Base-by-base conservation (phyloP, 2,888 invertebrate genomes). In the Aporophyla lueneburgensis region DNA sequence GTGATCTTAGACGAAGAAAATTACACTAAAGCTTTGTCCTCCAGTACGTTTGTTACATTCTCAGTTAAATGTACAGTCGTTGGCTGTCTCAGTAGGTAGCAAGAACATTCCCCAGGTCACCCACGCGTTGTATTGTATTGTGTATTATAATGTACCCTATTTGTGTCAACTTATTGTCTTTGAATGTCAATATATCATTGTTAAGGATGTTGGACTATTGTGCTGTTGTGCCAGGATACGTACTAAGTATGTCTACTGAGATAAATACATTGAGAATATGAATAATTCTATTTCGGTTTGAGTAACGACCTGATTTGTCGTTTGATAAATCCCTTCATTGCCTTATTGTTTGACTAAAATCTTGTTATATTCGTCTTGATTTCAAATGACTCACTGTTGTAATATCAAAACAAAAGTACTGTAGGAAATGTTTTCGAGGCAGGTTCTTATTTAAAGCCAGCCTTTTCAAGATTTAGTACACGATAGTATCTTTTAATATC, bases 111-210 rank as follows among this genome's bases (percentile, higher is more conserved):
- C 33, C 80, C 80, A 76, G 78, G 79, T 83, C 88, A 83, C 87
- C 89, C 85, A 89, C 89, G 89, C 88, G 78, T 84, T 86, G 85
- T 87, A 88, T 88, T 87, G 87, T 88, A 79, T 85, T 87, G 84
- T 86, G 86, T 89, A 87, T 88, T 87, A 88, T 88, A 88, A 91
- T 91, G 91, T 89, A 89, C 89, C 85, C 85, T 87, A 88, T 88
- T 87, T 88, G 90, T 92, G 92, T 91, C 92, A 91, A 90, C 89
- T 91, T 91, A 91, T 92, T 92, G 92, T 92, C 89, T 87, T 88
- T 86, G 87, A 86, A 87, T 88, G 84, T 88, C 88, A 81, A 88
- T 88, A 86, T 88, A 89, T 89, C 88, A 88, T 87, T 86, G 88
- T 85, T 85, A 87, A 87, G 87, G 88, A 89, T 84, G 85, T 84